phyloP scores from a whole-genome alignment of 2,113 vertebrate species.

The Fregata magnificens region DNA sequence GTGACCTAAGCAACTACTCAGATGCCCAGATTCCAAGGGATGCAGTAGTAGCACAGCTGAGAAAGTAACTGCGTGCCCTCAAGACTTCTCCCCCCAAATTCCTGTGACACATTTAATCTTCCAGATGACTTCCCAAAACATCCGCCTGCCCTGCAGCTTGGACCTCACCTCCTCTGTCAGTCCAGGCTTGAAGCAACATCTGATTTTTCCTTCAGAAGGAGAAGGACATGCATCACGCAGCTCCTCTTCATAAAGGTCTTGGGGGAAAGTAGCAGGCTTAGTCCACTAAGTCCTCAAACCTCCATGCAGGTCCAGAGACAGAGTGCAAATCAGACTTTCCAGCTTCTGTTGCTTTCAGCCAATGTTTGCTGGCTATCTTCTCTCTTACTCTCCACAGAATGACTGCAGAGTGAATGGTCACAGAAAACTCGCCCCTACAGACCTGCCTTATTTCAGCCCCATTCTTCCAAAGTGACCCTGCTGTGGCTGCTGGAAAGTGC shows the following conservation, averaged over 20 bases:
- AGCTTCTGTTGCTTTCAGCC: background rate
- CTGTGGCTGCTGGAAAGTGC: background rate
- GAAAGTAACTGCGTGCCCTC: background rate
- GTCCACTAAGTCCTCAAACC: background rate
- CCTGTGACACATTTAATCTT: background rate
- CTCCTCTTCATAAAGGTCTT: background rate
- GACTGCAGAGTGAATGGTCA: background rate
- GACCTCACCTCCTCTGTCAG: background rate
- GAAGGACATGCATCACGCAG: background rate
- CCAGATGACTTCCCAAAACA: background rate
- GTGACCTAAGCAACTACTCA: accelerated
- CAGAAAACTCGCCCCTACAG: background rate
- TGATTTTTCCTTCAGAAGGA: background rate
- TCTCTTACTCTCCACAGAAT: background rate
- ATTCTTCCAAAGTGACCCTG: background rate
- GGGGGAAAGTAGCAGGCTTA: background rate
- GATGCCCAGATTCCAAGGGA: background rate
- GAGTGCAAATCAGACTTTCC: background rate
- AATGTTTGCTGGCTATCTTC: background rate
- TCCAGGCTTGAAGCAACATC: background rate
- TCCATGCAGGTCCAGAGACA: background rate
- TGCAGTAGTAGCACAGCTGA: background rate
- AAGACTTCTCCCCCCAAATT: background rate
- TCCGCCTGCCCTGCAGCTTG: background rate
- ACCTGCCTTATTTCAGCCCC: background rate